Evolutionary conservation across 37 sponge, comb jelly and placozoan genomes (phyloP), one percentile per base, ranked within the genome.

Genomic region (Lycopodina hypogea): DNA sequence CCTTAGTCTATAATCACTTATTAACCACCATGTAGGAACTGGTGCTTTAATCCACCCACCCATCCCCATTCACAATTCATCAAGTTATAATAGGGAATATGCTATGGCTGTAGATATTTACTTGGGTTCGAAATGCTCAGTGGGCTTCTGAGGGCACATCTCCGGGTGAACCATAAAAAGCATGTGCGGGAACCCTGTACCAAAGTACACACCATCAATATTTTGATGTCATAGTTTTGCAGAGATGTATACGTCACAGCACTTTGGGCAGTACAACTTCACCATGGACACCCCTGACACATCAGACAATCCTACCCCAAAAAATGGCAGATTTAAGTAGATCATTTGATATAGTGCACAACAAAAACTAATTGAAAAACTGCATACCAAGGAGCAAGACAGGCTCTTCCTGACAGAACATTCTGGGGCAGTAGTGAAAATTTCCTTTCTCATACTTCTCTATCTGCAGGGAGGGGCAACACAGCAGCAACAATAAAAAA

Each of bases 141-240:
- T 84, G 52, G 93, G 78, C 39, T 84, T 84, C 15, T 90, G 90
- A 28, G 96, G 96, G 37, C 96, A 72, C 45, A 95, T 84, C 51
- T 95, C 96, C 8, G 93, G 96, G 73, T 95, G 96, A 18, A 95
- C 99, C 96, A 98, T 95, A 98, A n/a, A n/a, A n/a, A n/a, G n/a
- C n/a, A n/a, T n/a, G n/a, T n/a, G n/a, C n/a, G n/a, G n/a, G n/a
- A n/a, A n/a, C n/a, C n/a, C n/a, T n/a, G n/a, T n/a, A n/a, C n/a
- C n/a, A n/a, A n/a, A n/a, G n/a, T n/a, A n/a, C 22, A 91, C 94
- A 23, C 99, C 99, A 77, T 98, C 99, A 51, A 93, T 88, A 69
- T 95, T 96, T 52, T 98, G 99, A 56, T 98, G 95, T 56, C 96
- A 80, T 40, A 96, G 95, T 1, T 96, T 95, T 70, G 95, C 95